These are phyloP conservation scores for Gisinianus flammeolus DNA, from an alignment of 2,888 invertebrate species.

Conservation along the genomic window DNA sequence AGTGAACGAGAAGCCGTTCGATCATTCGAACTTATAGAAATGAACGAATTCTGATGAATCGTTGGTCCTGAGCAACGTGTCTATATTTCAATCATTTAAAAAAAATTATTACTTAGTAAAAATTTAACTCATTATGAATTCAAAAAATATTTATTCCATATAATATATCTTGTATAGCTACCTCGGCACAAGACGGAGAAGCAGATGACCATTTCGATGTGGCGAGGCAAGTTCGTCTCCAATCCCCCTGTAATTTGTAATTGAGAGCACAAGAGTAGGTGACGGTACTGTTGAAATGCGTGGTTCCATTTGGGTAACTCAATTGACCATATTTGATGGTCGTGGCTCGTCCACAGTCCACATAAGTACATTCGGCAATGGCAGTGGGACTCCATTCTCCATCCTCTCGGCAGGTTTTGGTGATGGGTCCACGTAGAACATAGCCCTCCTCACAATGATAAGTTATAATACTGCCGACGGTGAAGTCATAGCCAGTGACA, in stretches of 20 bases:
- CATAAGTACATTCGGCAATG: slow-evolving; percentile 78
- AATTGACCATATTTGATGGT: slow-evolving; percentile 78
- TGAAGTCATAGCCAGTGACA: slow-evolving; percentile 87
- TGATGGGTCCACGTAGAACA: slow-evolving; percentile 73
- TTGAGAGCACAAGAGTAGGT: slow-evolving; percentile 79
- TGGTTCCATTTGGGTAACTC: slow-evolving; percentile 75
- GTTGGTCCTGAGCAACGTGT: slow-evolving; percentile 83
- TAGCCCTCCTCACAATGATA: slow-evolving; percentile 89
- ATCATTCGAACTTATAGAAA: slow-evolving; percentile 89
- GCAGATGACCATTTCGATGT: slow-evolving; percentile 82
- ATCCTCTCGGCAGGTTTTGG: slow-evolving; percentile 72
- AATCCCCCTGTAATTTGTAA: slow-evolving; percentile 69
- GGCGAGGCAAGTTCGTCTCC: slow-evolving; percentile 48
- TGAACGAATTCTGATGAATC: slow-evolving; percentile 81
- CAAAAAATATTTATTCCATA: background rate
- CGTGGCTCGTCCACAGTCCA: slow-evolving; percentile 86
- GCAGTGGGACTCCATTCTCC: slow-evolving; percentile 85
- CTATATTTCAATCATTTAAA: slow-evolving; percentile 15
- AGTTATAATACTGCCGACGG: slow-evolving; percentile 83
- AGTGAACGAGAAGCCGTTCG: slow-evolving; percentile 84
- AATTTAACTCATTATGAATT: background rate
- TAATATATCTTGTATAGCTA: slow-evolving; percentile 15
- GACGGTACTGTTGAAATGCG: slow-evolving; percentile 80
- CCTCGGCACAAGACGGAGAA: slow-evolving; percentile 73
- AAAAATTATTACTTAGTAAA: too few species aligned